Evolutionary conservation across 2,113 vertebrate species (phyloP).

Genomic region (Stomatorhinus ivindoensis): DNA sequence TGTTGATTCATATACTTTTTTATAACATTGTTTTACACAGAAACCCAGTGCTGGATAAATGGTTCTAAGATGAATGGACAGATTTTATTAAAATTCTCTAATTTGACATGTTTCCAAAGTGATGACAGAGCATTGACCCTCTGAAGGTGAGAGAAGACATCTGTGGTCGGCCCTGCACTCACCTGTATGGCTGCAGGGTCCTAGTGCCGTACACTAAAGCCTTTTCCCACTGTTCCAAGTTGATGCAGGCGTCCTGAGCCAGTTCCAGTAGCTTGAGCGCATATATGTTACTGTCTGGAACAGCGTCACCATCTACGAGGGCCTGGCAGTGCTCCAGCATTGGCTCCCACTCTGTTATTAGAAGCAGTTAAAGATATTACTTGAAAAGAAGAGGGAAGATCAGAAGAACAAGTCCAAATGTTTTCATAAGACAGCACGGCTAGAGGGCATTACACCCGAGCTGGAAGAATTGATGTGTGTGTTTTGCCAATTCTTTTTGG

Average conservation of each 20-base stretch:
- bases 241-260: slow-evolving; percentile 77
- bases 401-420: neutral
- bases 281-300: slow-evolving; percentile 83
- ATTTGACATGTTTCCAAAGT: neutral
- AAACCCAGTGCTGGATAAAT: neutral
- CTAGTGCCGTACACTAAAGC: slow-evolving; percentile 66
- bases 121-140: neutral
- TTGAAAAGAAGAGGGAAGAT: neutral
- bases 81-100: neutral
- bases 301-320: slow-evolving; percentile 49
- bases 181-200: slow-evolving; percentile 68
- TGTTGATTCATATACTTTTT: neutral
- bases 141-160: neutral
- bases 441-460: neutral
- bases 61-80: neutral
- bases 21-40: neutral
- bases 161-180: neutral
- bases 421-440: neutral
- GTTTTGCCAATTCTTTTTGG: neutral
- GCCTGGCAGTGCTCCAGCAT: slow-evolving; percentile 55
- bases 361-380: slow-evolving; percentile 49
- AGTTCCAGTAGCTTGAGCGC: slow-evolving; percentile 77
- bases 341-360: slow-evolving; percentile 69
- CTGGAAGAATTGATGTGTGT: neutral
- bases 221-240: slow-evolving; percentile 67